Evolutionary conservation across 2,888 invertebrate species (phyloP).

Genomic region (Crossocerus cetratus): DNA sequence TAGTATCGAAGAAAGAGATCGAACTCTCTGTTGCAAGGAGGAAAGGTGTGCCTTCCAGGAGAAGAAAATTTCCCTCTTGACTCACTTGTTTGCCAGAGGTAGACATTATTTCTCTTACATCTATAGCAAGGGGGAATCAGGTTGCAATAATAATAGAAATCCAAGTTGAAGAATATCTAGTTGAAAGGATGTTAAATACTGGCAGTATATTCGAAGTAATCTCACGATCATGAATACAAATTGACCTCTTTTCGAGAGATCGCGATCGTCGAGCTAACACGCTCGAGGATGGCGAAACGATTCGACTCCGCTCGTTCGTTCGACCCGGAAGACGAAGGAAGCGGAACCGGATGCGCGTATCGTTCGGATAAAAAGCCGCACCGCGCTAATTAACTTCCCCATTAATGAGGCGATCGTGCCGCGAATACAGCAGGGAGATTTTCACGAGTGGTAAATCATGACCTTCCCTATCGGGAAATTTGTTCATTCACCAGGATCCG

Average conservation of each 20-base stretch:
- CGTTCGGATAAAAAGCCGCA: conserved; percentile 60
- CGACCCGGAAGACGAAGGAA: conserved; percentile 50
- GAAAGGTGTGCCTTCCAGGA: conserved; percentile 4
- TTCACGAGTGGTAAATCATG: conserved; percentile 12
- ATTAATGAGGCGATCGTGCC: conserved; percentile 52
- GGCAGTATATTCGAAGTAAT: not conserved
- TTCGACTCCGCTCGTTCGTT: conserved; percentile 44
- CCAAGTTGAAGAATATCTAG: no score
- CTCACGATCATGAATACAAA: conserved; percentile 20
- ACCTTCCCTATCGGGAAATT: no score
- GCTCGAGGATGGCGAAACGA: conserved; percentile 28
- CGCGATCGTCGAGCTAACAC: conserved; percentile 31
- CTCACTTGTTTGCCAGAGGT: not conserved
- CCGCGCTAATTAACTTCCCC: conserved; percentile 48
- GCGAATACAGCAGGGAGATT: conserved; percentile 25
- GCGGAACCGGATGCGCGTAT: conserved; percentile 67
- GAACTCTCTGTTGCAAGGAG: conserved; percentile 17
- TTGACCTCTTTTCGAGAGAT: conserved; percentile 26
- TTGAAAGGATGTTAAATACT: no score
- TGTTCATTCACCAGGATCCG: no score
- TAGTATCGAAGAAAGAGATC: conserved; percentile 21
- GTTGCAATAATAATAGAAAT: no score
- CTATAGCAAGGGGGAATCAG: no score
- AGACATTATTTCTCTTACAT: no score
- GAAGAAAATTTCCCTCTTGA: conserved; percentile 15